Base-by-base conservation (phyloP, 2,797 vertebrate species). In the Lagodon rhomboides region DNA sequence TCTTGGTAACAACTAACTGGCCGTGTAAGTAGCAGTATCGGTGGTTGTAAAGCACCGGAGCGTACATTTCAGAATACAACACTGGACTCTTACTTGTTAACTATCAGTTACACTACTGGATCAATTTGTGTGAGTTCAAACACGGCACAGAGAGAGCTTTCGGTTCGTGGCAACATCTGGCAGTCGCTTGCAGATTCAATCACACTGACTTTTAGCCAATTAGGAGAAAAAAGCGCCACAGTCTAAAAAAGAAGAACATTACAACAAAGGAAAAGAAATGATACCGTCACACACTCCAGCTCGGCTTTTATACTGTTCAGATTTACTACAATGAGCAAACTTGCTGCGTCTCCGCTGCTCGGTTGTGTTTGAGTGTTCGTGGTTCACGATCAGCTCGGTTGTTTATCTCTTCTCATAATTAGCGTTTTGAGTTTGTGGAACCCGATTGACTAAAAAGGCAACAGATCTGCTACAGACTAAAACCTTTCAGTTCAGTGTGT, bases 331-430 rank as follows among this genome's bases (percentile, higher is more conserved):
- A 51, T 59, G 60, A 77, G 73, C 64, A 80, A 55, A 63, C 44
- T 50, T 4, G 5, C 63, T 67, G 70, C 64, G 61, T 72, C 58
- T 65, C 72, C 72, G 61, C 66, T 25, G 38, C 61, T 62, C 16
- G 1, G 46, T 63, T 10, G 43, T 20, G 43, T 59, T 15, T 43
- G 47, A 34, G 47, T 77, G 73, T 62, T 17, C 22, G 67, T 47
- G 27, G 27, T 55, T 77, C 23, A 18, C 20, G 50, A 67, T 41
- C 43, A 64, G 13, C 50, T 7, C 7, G 18, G n/a, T 55, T 30
- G 63, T 64, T 79, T 68, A 75, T 82, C 73, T 61, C 41, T 41
- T 30, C 34, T 77, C 54, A 62, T 72, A 74, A 77, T 81, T 54
- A 56, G 11, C 2, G 3, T n/a, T 64, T 74, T 73, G 49, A 43